These are phyloP conservation scores for Drosophila lacicola DNA, from an alignment of 2,888 invertebrate species.

Conservation along the genomic window DNA sequence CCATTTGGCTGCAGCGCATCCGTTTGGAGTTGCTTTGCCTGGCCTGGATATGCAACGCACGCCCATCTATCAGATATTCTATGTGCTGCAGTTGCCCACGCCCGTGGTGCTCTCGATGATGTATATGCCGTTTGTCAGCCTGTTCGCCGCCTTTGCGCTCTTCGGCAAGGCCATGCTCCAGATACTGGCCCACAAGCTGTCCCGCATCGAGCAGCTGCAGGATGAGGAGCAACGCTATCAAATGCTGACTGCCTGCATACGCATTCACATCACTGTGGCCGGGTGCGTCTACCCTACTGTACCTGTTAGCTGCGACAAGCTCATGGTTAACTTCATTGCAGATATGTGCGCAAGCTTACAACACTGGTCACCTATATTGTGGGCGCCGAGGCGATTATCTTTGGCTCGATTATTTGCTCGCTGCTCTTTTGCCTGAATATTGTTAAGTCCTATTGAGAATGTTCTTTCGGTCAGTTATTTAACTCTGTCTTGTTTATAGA, in stretches of 20 bases:
- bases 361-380: slow-evolving; percentile 76
- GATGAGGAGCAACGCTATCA: slow-evolving; percentile 53
- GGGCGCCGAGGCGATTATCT: slow-evolving; percentile 78
- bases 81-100: slow-evolving; percentile 69
- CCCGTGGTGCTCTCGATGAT: slow-evolving; percentile 70
- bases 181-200: slow-evolving; percentile 69
- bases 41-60: slow-evolving; percentile 70
- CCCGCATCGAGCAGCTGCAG: slow-evolving; percentile 38
- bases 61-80: slow-evolving; percentile 81
- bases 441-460: slow-evolving; percentile 45
- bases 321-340: slow-evolving; percentile 35
- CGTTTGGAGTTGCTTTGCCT: slow-evolving; percentile 80
- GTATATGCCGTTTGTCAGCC: slow-evolving; percentile 82
- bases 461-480: fast-evolving
- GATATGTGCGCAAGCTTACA: slow-evolving; percentile 77
- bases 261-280: slow-evolving; percentile 54
- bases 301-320: background rate
- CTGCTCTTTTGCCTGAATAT: slow-evolving; percentile 81
- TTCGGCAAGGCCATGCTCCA: slow-evolving; percentile 78
- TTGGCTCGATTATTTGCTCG: slow-evolving; percentile 74
- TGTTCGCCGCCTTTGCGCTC: slow-evolving; percentile 81
- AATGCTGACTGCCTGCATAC: slow-evolving; percentile 69
- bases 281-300: slow-evolving; percentile 43
- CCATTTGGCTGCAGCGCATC: slow-evolving; percentile 66
- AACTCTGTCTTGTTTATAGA: background rate